Evolutionary conservation across 2,797 vertebrate genomes (phyloP), one percentile per base, ranked within the genome.

Genomic region (Paguma larvata): DNA sequence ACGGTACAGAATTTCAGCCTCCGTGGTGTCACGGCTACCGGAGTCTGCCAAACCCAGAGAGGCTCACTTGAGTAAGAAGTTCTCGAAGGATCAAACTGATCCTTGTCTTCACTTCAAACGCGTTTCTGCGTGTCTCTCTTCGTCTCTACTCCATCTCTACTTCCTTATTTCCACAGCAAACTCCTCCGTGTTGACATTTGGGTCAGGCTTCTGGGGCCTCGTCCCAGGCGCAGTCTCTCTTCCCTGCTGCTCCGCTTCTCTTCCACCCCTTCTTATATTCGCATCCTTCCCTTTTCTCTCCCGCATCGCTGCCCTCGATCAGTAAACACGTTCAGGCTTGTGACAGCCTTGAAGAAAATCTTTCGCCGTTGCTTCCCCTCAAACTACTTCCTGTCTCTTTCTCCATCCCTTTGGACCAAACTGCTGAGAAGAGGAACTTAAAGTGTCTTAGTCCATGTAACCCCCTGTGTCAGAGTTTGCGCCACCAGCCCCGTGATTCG

Each of bases 1-100:
- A 63, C 0, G 4, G 79, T 9, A 1, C 1, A 59, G 63, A 32
- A 34, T 56, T 10, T 27, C 10, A 84, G 21, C 30, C 1, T 19
- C 2, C 0, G 10, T 6, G n/a, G 13, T 19, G 11, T 30, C 19
- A 6, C 5, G 23, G 63, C 11, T 59, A 0, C 70, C 1, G 0
- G 15, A 32, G 51, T 82, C 38, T 73, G 34, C 25, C 34, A 44
- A 6, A 68, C 12, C 41, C 62, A 32, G 90, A 32, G 14, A 48
- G 16, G 25, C 30, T 75, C n/a, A 5, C 62, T 51, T 25, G 32
- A 83, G 27, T 7, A 5, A 41, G 48, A 56, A 34, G 18, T 34
- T 86, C n/a, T 77, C 38, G 10, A 11, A 70, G 41, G 1, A 48
- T 56, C 5, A 27, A 3, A 11, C 2, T 5, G 2, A 15, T 46